A percentile compares a stretch with the other conserved stretches of the same genome.
Conservation (phyloP, 1,140 invertebrate genomes). For the Holotrichia oblita region DNA sequence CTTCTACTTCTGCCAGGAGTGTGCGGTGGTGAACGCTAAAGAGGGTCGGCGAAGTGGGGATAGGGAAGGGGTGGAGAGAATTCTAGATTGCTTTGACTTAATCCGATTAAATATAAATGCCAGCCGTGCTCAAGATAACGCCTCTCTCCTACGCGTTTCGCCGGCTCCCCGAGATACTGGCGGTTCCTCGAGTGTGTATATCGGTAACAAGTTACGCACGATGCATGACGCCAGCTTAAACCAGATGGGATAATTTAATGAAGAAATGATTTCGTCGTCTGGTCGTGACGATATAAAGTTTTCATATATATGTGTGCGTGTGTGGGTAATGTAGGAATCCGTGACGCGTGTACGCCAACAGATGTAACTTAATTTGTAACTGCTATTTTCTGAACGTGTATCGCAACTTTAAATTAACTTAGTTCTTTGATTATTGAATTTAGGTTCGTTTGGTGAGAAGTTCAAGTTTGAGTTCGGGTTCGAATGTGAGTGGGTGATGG, state of each 20-base stretch:
- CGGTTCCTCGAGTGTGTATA: background rate
- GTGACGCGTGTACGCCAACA: too few relatives aligned
- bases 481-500: too few relatives aligned
- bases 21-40: background rate
- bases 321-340: too few relatives aligned
- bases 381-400: too few relatives aligned
- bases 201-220: constrained; percentile 1
- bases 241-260: constrained; percentile 15
- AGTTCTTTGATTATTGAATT: too few relatives aligned
- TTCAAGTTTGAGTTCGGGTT: too few relatives aligned
- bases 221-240: background rate
- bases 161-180: background rate
- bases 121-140: constrained; percentile 22
- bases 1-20: background rate
- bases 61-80: background rate
- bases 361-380: too few relatives aligned
- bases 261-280: background rate
- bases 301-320: too few relatives aligned
- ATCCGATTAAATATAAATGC: constrained; percentile 36
- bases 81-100: constrained; percentile 25
- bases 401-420: too few relatives aligned
- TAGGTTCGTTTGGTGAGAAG: too few relatives aligned
- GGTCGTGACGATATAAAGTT: background rate
- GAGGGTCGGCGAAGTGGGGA: background rate
- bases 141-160: background rate